A percentile compares a stretch with the other conserved stretches of the same genome.
phyloP scores from a whole-genome alignment of 2,797 vertebrate genomes.

The Fratercula arctica region DNA sequence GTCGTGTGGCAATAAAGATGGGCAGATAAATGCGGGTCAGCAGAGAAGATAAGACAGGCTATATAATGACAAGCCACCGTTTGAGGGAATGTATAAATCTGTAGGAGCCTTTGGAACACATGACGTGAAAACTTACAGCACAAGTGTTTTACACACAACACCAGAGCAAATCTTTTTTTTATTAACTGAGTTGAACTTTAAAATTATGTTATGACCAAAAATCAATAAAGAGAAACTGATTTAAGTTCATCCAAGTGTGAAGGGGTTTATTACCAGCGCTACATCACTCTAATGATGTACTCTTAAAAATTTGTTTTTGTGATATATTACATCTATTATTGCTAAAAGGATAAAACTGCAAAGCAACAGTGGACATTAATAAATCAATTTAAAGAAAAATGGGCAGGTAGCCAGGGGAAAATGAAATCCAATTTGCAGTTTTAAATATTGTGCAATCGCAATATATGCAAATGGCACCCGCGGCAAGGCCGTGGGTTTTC shows the following conservation, averaged over 20 bases:
- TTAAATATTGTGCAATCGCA: constrained; percentile 63
- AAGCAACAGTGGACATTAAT: constrained; percentile 82
- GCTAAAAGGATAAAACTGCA: constrained; percentile 86
- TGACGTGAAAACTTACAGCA: constrained; percentile 70
- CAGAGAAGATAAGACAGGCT: constrained; percentile 31
- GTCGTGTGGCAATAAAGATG: neutral
- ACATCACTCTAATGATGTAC: constrained; percentile 87
- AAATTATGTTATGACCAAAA: constrained; percentile 89
- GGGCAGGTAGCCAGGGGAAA: constrained; percentile 74
- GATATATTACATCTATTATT: constrained; percentile 87
- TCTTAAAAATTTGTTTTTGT: constrained; percentile 87
- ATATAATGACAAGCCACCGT: constrained; percentile 29
- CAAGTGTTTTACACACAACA: constrained; percentile 72
- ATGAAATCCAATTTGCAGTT: constrained; percentile 64
- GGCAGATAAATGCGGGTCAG: constrained; percentile 31
- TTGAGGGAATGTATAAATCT: constrained; percentile 38
- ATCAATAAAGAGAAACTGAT: constrained; percentile 89
- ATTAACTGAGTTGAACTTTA: constrained; percentile 89
- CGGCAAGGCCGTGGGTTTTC: neutral
- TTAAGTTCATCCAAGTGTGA: constrained; percentile 87
- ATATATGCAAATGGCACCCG: constrained; percentile 60
- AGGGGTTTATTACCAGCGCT: constrained; percentile 85
- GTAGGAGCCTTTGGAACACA: constrained; percentile 46
- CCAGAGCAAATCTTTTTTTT: constrained; percentile 81
- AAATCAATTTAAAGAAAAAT: constrained; percentile 83